These are phyloP conservation scores for Metalampra italica DNA, from an alignment of 2,888 invertebrate species.

Conservation along the genomic window DNA sequence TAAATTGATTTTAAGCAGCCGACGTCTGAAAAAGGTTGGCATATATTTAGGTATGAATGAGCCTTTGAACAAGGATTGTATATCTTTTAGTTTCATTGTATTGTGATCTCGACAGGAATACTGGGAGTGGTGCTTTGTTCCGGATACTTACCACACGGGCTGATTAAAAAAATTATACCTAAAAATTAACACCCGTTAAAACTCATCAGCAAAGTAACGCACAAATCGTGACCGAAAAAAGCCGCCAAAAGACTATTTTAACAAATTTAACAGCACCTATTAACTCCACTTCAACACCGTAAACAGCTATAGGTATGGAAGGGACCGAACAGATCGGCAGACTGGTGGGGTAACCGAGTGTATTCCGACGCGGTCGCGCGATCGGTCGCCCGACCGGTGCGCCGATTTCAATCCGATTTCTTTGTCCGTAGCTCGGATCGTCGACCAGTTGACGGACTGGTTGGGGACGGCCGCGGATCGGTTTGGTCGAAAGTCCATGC, in stretches of 20 bases:
- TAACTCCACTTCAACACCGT: conserved; percentile 67
- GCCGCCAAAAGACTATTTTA: conserved; percentile 47
- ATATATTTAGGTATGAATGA: too few relatives aligned
- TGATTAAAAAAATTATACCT: too few relatives aligned
- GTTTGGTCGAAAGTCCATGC: conserved; percentile 36
- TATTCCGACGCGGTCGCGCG: conserved; percentile 21
- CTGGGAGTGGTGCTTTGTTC: too few relatives aligned
- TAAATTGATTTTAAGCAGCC: too few relatives aligned
- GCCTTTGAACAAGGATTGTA: too few relatives aligned
- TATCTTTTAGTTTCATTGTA: too few relatives aligned
- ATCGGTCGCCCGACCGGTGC: conserved; percentile 29
- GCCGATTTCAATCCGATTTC: conserved; percentile 65
- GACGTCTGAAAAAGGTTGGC: too few relatives aligned
- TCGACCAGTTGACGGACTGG: conserved; percentile 39
- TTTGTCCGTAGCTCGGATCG: conserved; percentile 55
- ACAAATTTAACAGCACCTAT: conserved; percentile 66
- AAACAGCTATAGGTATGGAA: conserved; percentile 53
- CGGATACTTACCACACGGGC: too few relatives aligned
- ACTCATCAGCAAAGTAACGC: too few relatives aligned
- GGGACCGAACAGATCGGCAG: conserved; percentile 35
- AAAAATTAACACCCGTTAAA: too few relatives aligned
- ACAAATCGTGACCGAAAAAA: not conserved
- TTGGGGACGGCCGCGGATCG: conserved; percentile 44
- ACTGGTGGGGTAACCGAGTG: conserved; percentile 34
- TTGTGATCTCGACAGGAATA: too few relatives aligned